These are phyloP conservation scores for Ptychobarbus kaznakovi DNA, from an alignment of 2,797 vertebrate genomes.

Conservation along the genomic window DNA sequence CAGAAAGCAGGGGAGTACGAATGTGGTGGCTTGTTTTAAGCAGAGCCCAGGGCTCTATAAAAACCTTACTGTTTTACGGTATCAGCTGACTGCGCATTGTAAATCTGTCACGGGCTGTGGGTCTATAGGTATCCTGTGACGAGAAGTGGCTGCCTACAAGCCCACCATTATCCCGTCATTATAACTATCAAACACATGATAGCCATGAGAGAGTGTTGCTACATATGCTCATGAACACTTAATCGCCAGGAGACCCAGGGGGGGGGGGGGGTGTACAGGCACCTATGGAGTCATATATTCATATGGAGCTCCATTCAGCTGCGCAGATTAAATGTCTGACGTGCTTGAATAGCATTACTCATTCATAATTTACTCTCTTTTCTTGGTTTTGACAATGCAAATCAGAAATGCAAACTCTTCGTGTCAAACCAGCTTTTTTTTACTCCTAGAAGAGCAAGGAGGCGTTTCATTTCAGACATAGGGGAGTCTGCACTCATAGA, in stretches of 20 bases:
- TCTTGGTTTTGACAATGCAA: slow-evolving; percentile 55
- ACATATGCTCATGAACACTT: slow-evolving; percentile 41
- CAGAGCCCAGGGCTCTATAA: slow-evolving; percentile 52
- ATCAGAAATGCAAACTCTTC: slow-evolving; percentile 56
- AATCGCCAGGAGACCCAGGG: slow-evolving; percentile 9
- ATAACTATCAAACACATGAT: slow-evolving; percentile 52
- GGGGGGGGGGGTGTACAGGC: not conserved
- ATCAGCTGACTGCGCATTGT: slow-evolving; percentile 56
- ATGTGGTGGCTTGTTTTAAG: slow-evolving; percentile 40
- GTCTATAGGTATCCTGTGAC: slow-evolving; percentile 51
- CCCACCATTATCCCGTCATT: slow-evolving; percentile 37
- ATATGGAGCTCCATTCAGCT: slow-evolving; percentile 36
- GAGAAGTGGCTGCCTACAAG: slow-evolving; percentile 42
- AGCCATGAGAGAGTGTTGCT: slow-evolving; percentile 47
- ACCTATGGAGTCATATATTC: slow-evolving; percentile 48
- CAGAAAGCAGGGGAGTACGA: slow-evolving; percentile 35
- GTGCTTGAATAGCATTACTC: slow-evolving; percentile 53
- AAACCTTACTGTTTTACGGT: slow-evolving; percentile 55
- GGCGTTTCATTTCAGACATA: slow-evolving; percentile 65
- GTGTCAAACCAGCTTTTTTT: slow-evolving; percentile 51
- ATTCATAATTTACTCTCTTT: slow-evolving; percentile 61
- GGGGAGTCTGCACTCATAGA: slow-evolving; percentile 54
- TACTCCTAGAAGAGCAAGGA: slow-evolving; percentile 47
- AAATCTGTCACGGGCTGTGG: slow-evolving; percentile 53
- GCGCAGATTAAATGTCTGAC: slow-evolving; percentile 51